Conservation (phyloP, 2,113 vertebrate genomes). For the Nerophis ophidion region DNA sequence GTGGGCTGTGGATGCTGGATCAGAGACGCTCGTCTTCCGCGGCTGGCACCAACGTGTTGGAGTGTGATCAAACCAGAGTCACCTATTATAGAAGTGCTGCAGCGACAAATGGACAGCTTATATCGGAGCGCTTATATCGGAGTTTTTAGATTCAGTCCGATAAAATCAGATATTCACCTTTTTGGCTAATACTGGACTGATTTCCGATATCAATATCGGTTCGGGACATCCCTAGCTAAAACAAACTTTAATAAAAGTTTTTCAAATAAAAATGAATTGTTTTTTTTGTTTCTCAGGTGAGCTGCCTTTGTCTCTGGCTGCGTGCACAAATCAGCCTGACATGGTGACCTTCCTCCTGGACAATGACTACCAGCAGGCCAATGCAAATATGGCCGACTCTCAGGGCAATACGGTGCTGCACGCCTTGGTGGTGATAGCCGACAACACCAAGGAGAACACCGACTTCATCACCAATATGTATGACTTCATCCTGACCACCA, state of each 20-base stretch:
- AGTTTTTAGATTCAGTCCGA: too few species aligned
- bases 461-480: slow-evolving; percentile 90
- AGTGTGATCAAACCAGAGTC: too few species aligned
- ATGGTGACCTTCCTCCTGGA: slow-evolving; percentile 86
- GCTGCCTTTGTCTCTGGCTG: slow-evolving; percentile 88
- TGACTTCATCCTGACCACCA: slow-evolving; percentile 78
- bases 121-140: too few species aligned
- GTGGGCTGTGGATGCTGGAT: too few species aligned
- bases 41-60: too few species aligned
- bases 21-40: too few species aligned
- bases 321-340: slow-evolving; percentile 91
- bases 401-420: slow-evolving; percentile 89
- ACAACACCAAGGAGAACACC: slow-evolving; percentile 84
- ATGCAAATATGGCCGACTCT: slow-evolving; percentile 72
- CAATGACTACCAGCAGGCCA: slow-evolving; percentile 73
- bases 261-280: neutral
- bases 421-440: slow-evolving; percentile 83
- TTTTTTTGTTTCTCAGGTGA: slow-evolving; percentile 72
- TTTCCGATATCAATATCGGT: too few species aligned
- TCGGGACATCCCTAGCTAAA: too few species aligned
- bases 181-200: too few species aligned
- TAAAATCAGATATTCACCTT: too few species aligned
- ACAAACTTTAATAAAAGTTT: neutral
- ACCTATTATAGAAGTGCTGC: too few species aligned
- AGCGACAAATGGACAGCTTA: too few species aligned